Percentiles rank a stretch among this genome's conserved stretches.
phyloP scores from a whole-genome alignment of 2,888 invertebrate species.

The Himalopsyche tibetana region DNA sequence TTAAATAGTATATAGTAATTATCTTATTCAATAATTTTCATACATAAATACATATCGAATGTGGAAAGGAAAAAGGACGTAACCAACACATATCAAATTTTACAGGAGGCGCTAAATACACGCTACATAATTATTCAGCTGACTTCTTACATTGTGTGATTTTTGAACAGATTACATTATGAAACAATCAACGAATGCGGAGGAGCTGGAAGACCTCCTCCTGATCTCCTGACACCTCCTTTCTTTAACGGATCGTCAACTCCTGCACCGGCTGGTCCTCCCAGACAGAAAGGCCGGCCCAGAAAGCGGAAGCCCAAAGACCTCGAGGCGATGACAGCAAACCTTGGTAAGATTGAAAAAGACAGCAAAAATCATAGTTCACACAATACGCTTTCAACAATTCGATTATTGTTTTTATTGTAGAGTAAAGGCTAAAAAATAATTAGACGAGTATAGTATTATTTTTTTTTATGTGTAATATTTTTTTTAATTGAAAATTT shows the following conservation, averaged over 20 bases:
- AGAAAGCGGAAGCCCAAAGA: slow-evolving; percentile 95
- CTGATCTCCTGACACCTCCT: slow-evolving; percentile 71
- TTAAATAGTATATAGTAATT: no score
- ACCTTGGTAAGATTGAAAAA: slow-evolving; percentile 83
- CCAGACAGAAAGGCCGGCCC: slow-evolving; percentile 94
- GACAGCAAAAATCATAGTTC: not conserved
- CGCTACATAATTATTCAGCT: no score
- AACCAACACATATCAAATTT: no score
- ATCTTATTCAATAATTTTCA: no score
- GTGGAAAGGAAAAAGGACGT: no score
- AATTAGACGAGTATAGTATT: no score
- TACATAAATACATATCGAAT: no score
- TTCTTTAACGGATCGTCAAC: slow-evolving; percentile 77
- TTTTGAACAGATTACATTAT: slow-evolving; percentile 72
- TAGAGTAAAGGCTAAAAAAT: no score
- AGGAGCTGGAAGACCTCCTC: slow-evolving; percentile 70
- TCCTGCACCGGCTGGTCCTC: slow-evolving; percentile 78
- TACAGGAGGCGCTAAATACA: no score
- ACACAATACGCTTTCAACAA: not conserved
- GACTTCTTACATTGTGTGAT: not conserved
- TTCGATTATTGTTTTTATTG: no score
- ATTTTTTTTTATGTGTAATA: no score
- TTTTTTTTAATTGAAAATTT: no score
- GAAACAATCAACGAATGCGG: slow-evolving; percentile 78
- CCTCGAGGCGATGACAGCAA: slow-evolving; percentile 89